Base-by-base conservation (phyloP, 1,140 invertebrate genomes). In the Heliconius congener region DNA sequence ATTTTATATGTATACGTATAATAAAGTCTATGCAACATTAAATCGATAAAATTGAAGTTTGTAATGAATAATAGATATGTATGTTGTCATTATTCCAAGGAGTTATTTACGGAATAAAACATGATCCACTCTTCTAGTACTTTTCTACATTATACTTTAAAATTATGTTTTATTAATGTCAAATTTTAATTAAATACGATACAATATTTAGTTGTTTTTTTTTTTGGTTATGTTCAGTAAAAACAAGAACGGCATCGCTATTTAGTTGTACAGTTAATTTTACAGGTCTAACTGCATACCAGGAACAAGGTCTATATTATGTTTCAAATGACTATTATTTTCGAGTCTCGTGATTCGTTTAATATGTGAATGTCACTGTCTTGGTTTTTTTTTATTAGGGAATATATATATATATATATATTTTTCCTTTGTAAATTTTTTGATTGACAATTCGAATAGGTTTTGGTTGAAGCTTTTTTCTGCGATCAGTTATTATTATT, bases 261-360 rank as follows among this genome's bases (percentile, higher is more conserved):
- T 94, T 95, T 87, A 95, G 94, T 89, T 91, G 87, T 94, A 87
- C 88, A 95, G 94, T 94, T 87, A 95, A 95, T 91, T 95, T 95
- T 95, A 79, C 94, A 95, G 94, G 94, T 95, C 94, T 95, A 79
- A 92, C 92, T 84, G 86, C 94, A 30, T 95, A 93, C 87, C 93
- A 90, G 94, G 94, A 95, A 76, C 93, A 94, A 95, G 94, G 94
- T 95, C 93, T 93, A 92, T 86, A 92, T 86, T 85, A 83, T 85
- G 88, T 89, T 88, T 78, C 83, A 82, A 88, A 83, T 87, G 84
- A 84, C 84, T 93, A 76, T 89, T 89, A 91, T 79, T 92, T 91
- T 85, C 77, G 78, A 88, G 88, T 91, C 87, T 90, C 87, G 88
- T 91, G 89, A 80, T 88, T 85, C 80, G 71, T 90, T 87, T 66